These are phyloP conservation scores for Drosophila novamexicana DNA, from an alignment of 1,140 invertebrate genomes.

Conservation along the genomic window DNA sequence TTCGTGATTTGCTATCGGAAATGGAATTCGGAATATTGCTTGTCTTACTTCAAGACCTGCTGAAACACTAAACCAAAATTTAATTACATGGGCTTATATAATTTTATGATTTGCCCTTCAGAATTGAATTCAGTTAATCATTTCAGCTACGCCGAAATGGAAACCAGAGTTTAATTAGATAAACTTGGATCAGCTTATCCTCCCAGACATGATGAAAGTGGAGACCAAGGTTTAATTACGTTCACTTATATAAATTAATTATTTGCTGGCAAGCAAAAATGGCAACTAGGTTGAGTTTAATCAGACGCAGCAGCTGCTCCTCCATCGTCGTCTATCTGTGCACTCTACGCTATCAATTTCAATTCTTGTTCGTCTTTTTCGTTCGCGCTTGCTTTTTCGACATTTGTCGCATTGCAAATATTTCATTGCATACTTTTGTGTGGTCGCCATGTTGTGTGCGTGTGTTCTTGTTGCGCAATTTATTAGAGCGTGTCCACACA, in stretches of 20 bases:
- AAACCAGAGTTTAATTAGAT: too few relatives aligned
- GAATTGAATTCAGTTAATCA: too few relatives aligned
- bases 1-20: too few relatives aligned
- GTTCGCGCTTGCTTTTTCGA: background rate
- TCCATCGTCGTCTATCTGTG: background rate
- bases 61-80: too few relatives aligned
- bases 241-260: conserved; percentile 19
- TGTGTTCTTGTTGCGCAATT: conserved; percentile 58
- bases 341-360: conserved; percentile 14
- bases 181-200: too few relatives aligned
- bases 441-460: conserved; percentile 18
- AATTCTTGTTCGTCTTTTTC: background rate
- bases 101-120: too few relatives aligned
- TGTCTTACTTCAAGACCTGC: too few relatives aligned
- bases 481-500: conserved; percentile 50
- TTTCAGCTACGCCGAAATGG: too few relatives aligned
- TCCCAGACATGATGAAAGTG: too few relatives aligned
- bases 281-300: background rate
- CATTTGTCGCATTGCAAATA: conserved; percentile 66
- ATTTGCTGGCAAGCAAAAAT: background rate
- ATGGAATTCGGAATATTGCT: too few relatives aligned
- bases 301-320: conserved; percentile 11
- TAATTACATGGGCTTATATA: too few relatives aligned
- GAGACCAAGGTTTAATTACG: conserved; percentile 7
- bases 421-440: conserved; percentile 72